Evolutionary conservation across 1,140 invertebrate genomes (phyloP), one percentile per base, ranked within the genome.

Genomic region (Drosophila lini): DNA sequence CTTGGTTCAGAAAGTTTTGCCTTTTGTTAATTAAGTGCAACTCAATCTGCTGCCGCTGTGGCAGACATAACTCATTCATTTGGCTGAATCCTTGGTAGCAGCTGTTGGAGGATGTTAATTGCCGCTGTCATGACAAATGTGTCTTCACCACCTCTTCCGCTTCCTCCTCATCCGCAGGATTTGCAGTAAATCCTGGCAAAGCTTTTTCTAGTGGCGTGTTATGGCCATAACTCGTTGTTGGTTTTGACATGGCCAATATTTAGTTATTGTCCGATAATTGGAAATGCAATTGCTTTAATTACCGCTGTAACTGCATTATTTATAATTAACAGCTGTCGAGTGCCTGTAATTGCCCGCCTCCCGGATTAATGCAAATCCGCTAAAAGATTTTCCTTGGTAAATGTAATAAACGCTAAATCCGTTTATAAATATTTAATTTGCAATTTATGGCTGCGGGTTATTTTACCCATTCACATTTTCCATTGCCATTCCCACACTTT

Each of bases 11-110:
- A 56, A 61, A 88, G 67, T 67, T 89, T 83, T 69, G 36, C 19
- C 42, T 59, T 61, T 53, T 74, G 61, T 68, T 85, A 84, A 89
- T 89, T 84, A 80, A 84, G 65, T 86, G 79, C 75, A 75, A 56
- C 82, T 57, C 44, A 78, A 78, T 63, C 74, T 69, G 58, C 15
- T 38, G 45, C 61, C 47, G 44, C 57, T 53, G 62, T 50, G 62
- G 47, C 31, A 59, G 64, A 60, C 64, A 84, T 84, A 74, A 61
- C 67, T 80, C 71, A 69, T 84, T 64, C 56, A 59, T 65, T 73
- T 38, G 44, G 25, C 47, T 36, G 48, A 45, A 65, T 52, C 71
- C 44, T 65, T 65, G 65, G 55, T 52, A 61, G 56, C 63, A 60
- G 55, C 41, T 68, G 55, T 44, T 56, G 69, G 6, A n/a, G 45